Conservation (phyloP, 2,888 invertebrate species). For the Sesamia inferens region DNA sequence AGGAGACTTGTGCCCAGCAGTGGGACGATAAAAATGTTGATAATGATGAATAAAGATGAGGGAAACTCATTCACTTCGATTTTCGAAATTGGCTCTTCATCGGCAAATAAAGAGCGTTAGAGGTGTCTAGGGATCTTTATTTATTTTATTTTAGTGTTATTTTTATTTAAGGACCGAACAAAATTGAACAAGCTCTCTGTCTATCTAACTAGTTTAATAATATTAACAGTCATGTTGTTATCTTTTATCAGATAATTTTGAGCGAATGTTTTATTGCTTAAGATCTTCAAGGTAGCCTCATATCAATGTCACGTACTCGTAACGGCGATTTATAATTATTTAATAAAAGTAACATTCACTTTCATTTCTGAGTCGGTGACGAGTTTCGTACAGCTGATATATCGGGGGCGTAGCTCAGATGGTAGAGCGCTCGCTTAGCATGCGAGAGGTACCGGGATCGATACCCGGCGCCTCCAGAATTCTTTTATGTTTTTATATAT, state of each 20-base stretch:
- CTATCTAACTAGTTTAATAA: no score
- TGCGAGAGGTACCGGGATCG: conserved; percentile 90
- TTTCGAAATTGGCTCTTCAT: background rate
- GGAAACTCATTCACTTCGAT: background rate
- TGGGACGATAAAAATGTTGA: no score
- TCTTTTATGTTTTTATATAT: conserved; percentile 36
- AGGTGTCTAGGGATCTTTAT: background rate
- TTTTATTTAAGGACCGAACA: background rate
- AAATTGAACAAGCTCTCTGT: conserved; percentile 2
- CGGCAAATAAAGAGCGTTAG: background rate
- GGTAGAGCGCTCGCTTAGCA: conserved; percentile 91
- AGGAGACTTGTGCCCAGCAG: no score
- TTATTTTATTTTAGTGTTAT: background rate
- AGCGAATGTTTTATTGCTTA: conserved; percentile 33
- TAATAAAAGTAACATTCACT: conserved; percentile 19
- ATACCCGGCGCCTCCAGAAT: conserved; percentile 89
- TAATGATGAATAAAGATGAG: no score
- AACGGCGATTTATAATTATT: conserved; percentile 7
- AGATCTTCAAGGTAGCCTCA: conserved; percentile 42
- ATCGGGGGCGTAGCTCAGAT: conserved; percentile 90
- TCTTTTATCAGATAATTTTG: conserved; percentile 44
- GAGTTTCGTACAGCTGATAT: background rate
- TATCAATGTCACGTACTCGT: conserved; percentile 33
- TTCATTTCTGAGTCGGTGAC: conserved; percentile 10
- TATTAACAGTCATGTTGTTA: conserved; percentile 1